These are phyloP conservation scores for Cheilinus undulatus DNA, from an alignment of 2,113 vertebrate species.

Conservation along the genomic window DNA sequence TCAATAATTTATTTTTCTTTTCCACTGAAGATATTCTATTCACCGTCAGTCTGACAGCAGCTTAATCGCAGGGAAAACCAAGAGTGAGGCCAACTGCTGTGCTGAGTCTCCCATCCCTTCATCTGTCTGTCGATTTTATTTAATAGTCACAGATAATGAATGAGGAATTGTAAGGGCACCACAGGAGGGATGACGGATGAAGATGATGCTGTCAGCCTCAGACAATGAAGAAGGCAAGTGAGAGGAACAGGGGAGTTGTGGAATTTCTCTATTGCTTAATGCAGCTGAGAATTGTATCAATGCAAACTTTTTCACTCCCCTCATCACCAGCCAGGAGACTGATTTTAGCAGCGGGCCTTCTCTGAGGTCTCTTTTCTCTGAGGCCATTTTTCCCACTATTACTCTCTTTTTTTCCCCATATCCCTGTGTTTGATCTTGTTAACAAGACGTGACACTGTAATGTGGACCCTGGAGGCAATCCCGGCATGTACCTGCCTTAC, in stretches of 20 bases:
- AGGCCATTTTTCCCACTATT: neutral
- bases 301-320: conserved; percentile 23
- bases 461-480: conserved; percentile 27
- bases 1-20: neutral
- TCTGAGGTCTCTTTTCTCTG: conserved; percentile 22
- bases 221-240: neutral
- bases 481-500: conserved; percentile 36
- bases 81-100: neutral
- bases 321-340: conserved; percentile 13
- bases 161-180: conserved; percentile 60
- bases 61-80: neutral
- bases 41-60: conserved; percentile 12
- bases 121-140: conserved; percentile 6
- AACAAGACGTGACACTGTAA: conserved; percentile 36
- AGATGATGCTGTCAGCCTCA: conserved; percentile 28
- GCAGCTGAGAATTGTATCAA: conserved; percentile 60
- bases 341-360: conserved; percentile 30
- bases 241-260: conserved; percentile 26
- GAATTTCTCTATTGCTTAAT: conserved; percentile 49
- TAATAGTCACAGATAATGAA: conserved; percentile 35
- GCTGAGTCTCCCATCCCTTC: neutral
- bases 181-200: conserved; percentile 32
- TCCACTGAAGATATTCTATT: conserved; percentile 3
- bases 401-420: conserved; percentile 9
- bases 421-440: conserved; percentile 54